phyloP scores from a whole-genome alignment of 1,140 invertebrate genomes.

The Drosophila sp. region DNA sequence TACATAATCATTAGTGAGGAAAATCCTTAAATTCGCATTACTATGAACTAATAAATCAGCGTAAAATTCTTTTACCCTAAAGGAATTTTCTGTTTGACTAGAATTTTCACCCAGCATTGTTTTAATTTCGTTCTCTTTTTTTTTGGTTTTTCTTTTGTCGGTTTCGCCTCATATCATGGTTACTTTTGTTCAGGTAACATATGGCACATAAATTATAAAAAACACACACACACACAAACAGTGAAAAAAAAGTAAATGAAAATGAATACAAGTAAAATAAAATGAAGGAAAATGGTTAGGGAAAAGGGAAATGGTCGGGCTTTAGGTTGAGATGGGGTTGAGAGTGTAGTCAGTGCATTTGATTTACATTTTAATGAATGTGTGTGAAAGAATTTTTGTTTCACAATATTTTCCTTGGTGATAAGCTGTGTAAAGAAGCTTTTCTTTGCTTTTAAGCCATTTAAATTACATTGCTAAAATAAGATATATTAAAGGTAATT shows the following conservation, averaged over 20 bases:
- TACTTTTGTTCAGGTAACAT: slow-evolving; percentile 69
- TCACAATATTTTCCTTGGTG: slow-evolving; percentile 36
- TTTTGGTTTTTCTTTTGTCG: slow-evolving; percentile 22
- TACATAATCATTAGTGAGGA: neutral
- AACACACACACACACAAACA: slow-evolving; percentile 33
- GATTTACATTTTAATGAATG: slow-evolving; percentile 61
- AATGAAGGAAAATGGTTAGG: slow-evolving; percentile 16
- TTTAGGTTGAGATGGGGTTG: slow-evolving; percentile 26
- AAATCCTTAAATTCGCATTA: slow-evolving; percentile 22
- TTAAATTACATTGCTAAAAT: slow-evolving; percentile 13
- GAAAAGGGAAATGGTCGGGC: slow-evolving; percentile 17
- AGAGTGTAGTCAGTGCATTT: slow-evolving; percentile 5
- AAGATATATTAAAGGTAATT: slow-evolving; percentile 42
- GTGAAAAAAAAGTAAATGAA: slow-evolving; percentile 45
- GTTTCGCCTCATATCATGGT: slow-evolving; percentile 40
- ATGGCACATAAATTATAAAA: slow-evolving; percentile 73
- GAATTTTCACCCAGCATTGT: slow-evolving; percentile 57
- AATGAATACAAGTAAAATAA: slow-evolving; percentile 30
- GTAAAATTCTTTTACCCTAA: slow-evolving; percentile 61
- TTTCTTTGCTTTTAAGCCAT: slow-evolving; percentile 1
- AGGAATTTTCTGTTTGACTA: slow-evolving; percentile 46
- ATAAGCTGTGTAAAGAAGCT: slow-evolving; percentile 41
- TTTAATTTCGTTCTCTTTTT: slow-evolving; percentile 48
- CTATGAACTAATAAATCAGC: slow-evolving; percentile 67
- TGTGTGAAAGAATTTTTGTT: slow-evolving; percentile 19